Evolutionary conservation across 2,888 invertebrate species (phyloP).

Genomic region (Drosophila parthenogenetica): DNA sequence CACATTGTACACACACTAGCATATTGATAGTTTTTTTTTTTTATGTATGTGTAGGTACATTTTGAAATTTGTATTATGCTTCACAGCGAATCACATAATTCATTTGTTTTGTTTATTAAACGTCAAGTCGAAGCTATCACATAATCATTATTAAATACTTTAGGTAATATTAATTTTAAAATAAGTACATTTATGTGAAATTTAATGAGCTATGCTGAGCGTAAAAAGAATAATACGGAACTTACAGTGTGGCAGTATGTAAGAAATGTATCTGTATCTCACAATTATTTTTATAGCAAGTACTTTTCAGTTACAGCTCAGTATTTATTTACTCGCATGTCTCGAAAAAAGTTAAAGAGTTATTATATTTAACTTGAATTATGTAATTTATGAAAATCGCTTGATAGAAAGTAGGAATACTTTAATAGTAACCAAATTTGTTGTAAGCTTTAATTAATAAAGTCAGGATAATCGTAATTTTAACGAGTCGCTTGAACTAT

Average conservation of each 20-base stretch:
- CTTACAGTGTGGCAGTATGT: conserved; percentile 50
- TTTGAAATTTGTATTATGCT: conserved; percentile 22
- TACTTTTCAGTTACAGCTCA: conserved; percentile 33
- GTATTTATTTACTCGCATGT: not conserved
- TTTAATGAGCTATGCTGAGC: conserved; percentile 43
- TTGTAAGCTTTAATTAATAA: too few relatives aligned
- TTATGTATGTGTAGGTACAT: conserved; percentile 29
- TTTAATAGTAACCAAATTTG: too few relatives aligned
- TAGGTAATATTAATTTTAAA: conserved; percentile 18
- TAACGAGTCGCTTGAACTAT: not conserved
- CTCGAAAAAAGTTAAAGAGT: not conserved
- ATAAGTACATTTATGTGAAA: conserved; percentile 35
- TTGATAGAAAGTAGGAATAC: too few relatives aligned
- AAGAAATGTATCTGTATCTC: conserved; percentile 40
- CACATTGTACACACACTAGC: conserved; percentile 26
- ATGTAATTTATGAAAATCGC: too few relatives aligned
- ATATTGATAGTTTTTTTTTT: conserved; percentile 26
- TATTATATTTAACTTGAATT: too few relatives aligned
- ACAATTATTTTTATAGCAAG: conserved; percentile 4
- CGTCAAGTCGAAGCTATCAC: not conserved
- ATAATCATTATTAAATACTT: conserved; percentile 12
- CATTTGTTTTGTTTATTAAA: conserved; percentile 1
- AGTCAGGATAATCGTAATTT: too few relatives aligned
- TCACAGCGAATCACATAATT: conserved; percentile 30
- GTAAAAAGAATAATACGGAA: conserved; percentile 57